A percentile compares a stretch with the other conserved stretches of the same genome.
phyloP scores from a whole-genome alignment of 2,888 invertebrate species.

The Onchidella celtica region DNA sequence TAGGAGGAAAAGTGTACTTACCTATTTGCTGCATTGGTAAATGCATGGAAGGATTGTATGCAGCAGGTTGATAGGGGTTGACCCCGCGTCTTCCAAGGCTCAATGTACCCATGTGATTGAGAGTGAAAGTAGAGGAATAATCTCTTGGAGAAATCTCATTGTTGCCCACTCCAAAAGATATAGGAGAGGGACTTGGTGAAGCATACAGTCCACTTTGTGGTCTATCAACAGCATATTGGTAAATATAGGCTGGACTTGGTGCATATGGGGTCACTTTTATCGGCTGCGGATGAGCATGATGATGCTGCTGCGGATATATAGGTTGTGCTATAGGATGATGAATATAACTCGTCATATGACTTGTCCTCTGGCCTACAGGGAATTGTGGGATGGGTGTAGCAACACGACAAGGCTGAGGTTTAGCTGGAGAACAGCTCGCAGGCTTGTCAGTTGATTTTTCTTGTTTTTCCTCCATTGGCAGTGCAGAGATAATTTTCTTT shows the following conservation, averaged over 20 bases:
- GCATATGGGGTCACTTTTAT: slow-evolving; percentile 39
- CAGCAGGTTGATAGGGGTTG: slow-evolving; percentile 18
- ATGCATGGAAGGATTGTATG: slow-evolving; percentile 33
- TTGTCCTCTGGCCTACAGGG: slow-evolving; percentile 30
- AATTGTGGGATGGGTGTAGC: slow-evolving; percentile 46
- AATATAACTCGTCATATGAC: slow-evolving; percentile 38
- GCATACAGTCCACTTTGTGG: slow-evolving; percentile 24
- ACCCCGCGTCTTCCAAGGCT: slow-evolving; percentile 30
- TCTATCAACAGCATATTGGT: slow-evolving; percentile 38
- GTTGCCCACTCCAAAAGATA: slow-evolving; percentile 21
- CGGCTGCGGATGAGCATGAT: slow-evolving; percentile 17
- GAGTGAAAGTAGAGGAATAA: slow-evolving; percentile 13
- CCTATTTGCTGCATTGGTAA: slow-evolving; percentile 47
- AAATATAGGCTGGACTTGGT: slow-evolving; percentile 32
- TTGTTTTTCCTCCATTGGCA: background rate
- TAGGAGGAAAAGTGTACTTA: too few relatives aligned
- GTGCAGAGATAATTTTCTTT: background rate
- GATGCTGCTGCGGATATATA: slow-evolving; percentile 3
- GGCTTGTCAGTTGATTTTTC: slow-evolving; percentile 17
- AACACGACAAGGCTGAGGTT: slow-evolving; percentile 39
- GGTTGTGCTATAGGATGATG: slow-evolving; percentile 37
- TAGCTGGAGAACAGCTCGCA: slow-evolving; percentile 16
- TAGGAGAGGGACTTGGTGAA: slow-evolving; percentile 14
- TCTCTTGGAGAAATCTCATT: background rate
- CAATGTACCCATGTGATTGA: slow-evolving; percentile 32